Evolutionary conservation across 2,113 vertebrate species (phyloP).

Genomic region (Aspidoscelis tigris): DNA sequence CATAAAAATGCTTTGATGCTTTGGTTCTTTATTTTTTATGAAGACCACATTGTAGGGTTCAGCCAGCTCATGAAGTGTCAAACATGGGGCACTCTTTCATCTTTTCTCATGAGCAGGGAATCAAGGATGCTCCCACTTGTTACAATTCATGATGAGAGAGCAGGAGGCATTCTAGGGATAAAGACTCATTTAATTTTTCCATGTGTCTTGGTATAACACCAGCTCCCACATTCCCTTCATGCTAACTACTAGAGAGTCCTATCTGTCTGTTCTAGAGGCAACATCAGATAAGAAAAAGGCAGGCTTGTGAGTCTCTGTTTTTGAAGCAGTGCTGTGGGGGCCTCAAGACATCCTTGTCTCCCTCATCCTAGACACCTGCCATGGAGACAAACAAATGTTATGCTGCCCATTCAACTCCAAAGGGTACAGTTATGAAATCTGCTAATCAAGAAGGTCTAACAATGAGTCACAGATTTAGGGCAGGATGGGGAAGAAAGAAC

Average conservation of each 20-base stretch:
- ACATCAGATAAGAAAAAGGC: conserved; percentile 66
- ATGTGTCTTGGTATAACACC: conserved; percentile 42
- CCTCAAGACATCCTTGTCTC: conserved; percentile 39
- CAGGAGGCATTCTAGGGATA: conserved; percentile 47
- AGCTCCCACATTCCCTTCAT: conserved; percentile 60
- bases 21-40: conserved; percentile 69
- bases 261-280: conserved; percentile 57
- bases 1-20: conserved; percentile 73
- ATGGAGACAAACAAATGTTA: not conserved
- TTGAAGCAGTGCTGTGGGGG: conserved; percentile 43
- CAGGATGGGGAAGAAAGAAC: conserved; percentile 30
- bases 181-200: conserved; percentile 63
- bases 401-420: not conserved
- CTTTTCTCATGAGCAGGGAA: conserved; percentile 53
- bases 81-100: conserved; percentile 73
- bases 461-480: conserved; percentile 7
- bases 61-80: conserved; percentile 76
- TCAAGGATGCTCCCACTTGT: conserved; percentile 67
- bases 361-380: conserved; percentile 39
- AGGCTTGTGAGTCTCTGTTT: not conserved
- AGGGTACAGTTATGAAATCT: conserved; percentile 36
- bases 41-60: conserved; percentile 72
- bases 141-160: conserved; percentile 50
- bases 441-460: conserved; percentile 15
- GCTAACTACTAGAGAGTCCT: conserved; percentile 30